Base-by-base conservation (phyloP, 2,113 vertebrate species). In the Aegithalos caudatus region DNA sequence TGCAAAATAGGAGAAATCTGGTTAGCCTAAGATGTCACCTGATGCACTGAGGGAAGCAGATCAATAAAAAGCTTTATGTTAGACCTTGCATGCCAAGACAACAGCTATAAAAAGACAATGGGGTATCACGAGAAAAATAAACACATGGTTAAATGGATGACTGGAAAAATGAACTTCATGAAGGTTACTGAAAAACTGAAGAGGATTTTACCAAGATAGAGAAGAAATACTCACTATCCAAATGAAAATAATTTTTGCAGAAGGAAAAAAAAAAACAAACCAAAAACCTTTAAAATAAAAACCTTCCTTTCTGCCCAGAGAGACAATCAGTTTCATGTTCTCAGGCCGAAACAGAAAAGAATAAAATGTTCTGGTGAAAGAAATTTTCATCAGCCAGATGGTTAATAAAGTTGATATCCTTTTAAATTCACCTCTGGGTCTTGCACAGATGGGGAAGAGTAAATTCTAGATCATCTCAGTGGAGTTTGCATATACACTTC, bases 11-110 rank as follows among this genome's bases (percentile, higher is more conserved):
- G 33, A 91, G 42, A 92, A 94, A 95, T 94, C 54, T 92, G 89
- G 74, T 92, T 92, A 91, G 64, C 18, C n/a, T 92, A 91, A 91
- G 53, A 90, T 88, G 77, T 91, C 81, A 92, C 31, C 61, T 91
- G 89, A 87, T 62, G 53, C 48, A 86, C 56, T 62, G 60, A 74
- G 40, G 82, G 50, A 87, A 91, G 45, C 50, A 65, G 71, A 95
- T 95, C 95, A 90, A 87, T 96, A 95, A 72, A 82, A 84, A 80
- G 27, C 78, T 85, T 96, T 92, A 69, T 87, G 78, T 85, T 82
- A 92, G 37, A 91, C 23, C 61, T 95, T 79, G 28, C 45, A 61
- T 72, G 50, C 78, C 91, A 91, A 82, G 66, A 45, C 45, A 85
- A 71, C 91, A 95, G 50, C 66, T 87, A 67, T 76, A 85, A 95